A percentile compares a stretch with the other conserved stretches of the same genome.
Evolutionary conservation across 2,888 invertebrate species (phyloP).

Genomic region (Dexiosoma caninum): DNA sequence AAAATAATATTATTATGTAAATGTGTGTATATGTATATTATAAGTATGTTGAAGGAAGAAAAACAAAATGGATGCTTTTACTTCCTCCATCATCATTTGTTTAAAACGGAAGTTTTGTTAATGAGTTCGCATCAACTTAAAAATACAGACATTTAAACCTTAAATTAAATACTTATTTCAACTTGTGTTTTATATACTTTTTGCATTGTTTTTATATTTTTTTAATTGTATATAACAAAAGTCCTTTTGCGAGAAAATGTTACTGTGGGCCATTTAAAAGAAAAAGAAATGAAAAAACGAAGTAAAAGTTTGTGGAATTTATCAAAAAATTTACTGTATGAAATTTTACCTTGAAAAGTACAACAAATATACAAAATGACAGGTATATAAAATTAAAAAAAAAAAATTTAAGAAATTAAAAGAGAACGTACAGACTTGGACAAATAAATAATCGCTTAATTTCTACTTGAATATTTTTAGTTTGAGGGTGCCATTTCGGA

Average conservation of each 20-base stretch:
- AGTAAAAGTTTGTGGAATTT: no score
- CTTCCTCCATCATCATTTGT: constrained; percentile 36
- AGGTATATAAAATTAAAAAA: no score
- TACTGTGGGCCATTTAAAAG: not conserved
- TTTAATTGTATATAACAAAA: constrained; percentile 15
- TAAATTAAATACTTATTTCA: constrained; percentile 41
- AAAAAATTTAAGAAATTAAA: no score
- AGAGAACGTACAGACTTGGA: no score
- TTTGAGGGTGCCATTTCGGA: no score
- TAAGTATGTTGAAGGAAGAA: not conserved
- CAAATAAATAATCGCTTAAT: no score
- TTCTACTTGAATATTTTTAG: no score
- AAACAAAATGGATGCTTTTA: not conserved
- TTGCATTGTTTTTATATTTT: not conserved
- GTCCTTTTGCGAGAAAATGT: not conserved
- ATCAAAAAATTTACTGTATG: no score
- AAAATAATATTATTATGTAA: constrained; percentile 43
- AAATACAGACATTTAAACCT: constrained; percentile 34
- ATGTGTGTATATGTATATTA: no score
- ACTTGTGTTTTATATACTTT: constrained; percentile 27
- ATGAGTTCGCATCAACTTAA: constrained; percentile 48
- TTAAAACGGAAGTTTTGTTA: constrained; percentile 59
- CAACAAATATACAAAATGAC: no score
- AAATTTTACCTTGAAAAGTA: no score
- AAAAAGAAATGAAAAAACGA: no score